These are phyloP conservation scores for Strigamia transsilvanica DNA, from an alignment of 2,888 invertebrate genomes.

Conservation along the genomic window DNA sequence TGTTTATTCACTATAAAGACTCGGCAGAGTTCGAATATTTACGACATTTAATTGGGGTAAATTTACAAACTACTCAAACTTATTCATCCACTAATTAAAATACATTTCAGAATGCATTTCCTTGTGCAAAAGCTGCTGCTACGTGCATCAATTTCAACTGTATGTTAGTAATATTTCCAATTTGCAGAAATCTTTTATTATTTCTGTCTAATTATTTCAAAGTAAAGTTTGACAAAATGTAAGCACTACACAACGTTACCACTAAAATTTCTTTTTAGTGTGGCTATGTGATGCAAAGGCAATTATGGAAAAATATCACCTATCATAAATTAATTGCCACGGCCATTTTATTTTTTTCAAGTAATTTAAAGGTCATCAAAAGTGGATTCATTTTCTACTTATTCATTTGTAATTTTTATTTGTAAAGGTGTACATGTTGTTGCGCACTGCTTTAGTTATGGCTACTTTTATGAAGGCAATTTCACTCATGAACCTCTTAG, in stretches of 20 bases:
- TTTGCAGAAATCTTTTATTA: conserved; percentile 37
- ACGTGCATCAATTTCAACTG: conserved; percentile 47
- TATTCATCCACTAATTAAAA: not conserved
- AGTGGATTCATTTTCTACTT: not conserved
- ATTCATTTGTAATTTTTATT: not conserved
- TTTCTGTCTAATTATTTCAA: conserved; percentile 1
- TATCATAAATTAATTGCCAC: conserved; percentile 36
- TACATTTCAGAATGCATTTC: conserved; percentile 18
- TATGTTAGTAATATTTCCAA: conserved; percentile 40
- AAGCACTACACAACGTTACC: not conserved
- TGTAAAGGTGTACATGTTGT: conserved; percentile 5
- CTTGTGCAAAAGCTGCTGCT: conserved; percentile 32
- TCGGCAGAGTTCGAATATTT: not conserved
- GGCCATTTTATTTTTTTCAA: conserved; percentile 39
- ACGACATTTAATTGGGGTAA: conserved; percentile 43
- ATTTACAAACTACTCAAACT: no score
- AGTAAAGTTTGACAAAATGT: not conserved
- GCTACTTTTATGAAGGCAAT: conserved; percentile 29
- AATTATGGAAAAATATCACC: conserved; percentile 29
- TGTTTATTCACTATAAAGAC: not conserved
- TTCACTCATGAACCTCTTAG: conserved; percentile 43
- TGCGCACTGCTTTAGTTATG: conserved; percentile 40
- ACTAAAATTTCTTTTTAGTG: not conserved
- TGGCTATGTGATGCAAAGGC: conserved; percentile 24
- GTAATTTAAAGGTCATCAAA: not conserved